Conservation (phyloP, 2,888 invertebrate species). For the Sisyra nigra region DNA sequence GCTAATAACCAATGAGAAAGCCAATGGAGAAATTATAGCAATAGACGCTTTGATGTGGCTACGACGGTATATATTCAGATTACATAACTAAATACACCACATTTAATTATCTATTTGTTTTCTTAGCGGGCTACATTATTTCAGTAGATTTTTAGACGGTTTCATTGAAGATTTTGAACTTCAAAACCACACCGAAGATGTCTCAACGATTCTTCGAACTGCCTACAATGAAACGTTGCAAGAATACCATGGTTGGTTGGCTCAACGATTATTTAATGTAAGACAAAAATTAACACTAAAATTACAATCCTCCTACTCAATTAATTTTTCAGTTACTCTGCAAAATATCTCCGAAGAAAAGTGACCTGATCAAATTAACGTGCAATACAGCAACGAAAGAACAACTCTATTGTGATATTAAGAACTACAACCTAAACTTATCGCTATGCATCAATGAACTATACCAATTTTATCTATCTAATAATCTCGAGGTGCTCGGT, state of each 20-base stretch:
- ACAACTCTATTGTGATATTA: conserved; percentile 26
- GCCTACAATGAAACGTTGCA: conserved; percentile 58
- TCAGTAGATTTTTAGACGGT: conserved; percentile 38
- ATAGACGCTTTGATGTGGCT: conserved; percentile 58
- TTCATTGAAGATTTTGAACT: conserved; percentile 32
- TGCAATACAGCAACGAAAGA: conserved; percentile 26
- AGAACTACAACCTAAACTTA: conserved; percentile 14
- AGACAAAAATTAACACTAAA: conserved; percentile 17
- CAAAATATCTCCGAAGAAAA: conserved; percentile 43
- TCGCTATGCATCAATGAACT: background rate
- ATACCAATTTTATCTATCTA: background rate
- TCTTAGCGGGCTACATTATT: conserved; percentile 45
- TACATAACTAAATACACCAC: conserved; percentile 1
- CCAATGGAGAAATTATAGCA: conserved; percentile 31
- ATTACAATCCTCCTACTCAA: conserved; percentile 3
- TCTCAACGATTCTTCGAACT: conserved; percentile 41
- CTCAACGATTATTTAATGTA: conserved; percentile 57
- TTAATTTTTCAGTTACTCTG: conserved; percentile 38
- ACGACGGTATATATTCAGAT: conserved; percentile 42
- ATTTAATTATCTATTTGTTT: conserved; percentile 9
- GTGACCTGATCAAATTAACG: conserved; percentile 34
- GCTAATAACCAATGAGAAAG: conserved; percentile 44
- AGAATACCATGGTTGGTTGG: conserved; percentile 59
- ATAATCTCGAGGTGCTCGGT: background rate
- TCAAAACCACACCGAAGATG: conserved; percentile 32